Conservation (phyloP, 2,113 vertebrate genomes). For the Tragelaphus scriptus region DNA sequence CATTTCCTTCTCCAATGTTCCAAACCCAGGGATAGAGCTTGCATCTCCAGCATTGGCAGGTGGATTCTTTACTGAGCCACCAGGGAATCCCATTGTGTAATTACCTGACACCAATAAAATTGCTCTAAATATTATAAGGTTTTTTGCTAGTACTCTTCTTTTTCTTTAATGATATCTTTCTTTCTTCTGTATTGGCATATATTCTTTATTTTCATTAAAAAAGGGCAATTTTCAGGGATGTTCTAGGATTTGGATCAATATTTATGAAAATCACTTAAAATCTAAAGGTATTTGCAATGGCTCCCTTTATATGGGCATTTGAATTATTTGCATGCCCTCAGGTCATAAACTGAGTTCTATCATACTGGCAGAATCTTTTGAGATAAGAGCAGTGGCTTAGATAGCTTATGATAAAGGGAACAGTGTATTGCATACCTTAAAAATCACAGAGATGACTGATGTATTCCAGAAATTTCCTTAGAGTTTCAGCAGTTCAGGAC, state of each 20-base stretch:
- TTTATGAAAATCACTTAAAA: not conserved
- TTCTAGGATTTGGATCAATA: not conserved
- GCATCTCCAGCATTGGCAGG: not conserved
- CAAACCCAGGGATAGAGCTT: not conserved
- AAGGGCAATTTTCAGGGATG: not conserved
- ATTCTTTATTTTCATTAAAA: not conserved
- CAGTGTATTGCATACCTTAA: not conserved
- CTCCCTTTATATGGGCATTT: not conserved
- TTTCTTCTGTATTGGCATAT: not conserved
- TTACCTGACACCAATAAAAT: not conserved
- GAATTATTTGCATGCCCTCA: not conserved
- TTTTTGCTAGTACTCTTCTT: not conserved
- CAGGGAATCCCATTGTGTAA: not conserved
- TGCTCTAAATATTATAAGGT: not conserved
- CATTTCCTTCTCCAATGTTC: not conserved
- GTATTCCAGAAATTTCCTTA: not conserved
- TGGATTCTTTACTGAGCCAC: not conserved
- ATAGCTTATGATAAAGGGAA: not conserved
- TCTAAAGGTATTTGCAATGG: not conserved
- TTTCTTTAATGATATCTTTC: not conserved
- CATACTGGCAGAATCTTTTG: not conserved
- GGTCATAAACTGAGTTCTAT: not conserved
- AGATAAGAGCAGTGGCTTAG: not conserved
- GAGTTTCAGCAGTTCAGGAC: constrained; percentile 22
- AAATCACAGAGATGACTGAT: not conserved